A percentile compares a stretch with the other conserved stretches of the same genome.
Conservation (phyloP, 2,797 vertebrate species). For the Microhierax caerulescens region DNA sequence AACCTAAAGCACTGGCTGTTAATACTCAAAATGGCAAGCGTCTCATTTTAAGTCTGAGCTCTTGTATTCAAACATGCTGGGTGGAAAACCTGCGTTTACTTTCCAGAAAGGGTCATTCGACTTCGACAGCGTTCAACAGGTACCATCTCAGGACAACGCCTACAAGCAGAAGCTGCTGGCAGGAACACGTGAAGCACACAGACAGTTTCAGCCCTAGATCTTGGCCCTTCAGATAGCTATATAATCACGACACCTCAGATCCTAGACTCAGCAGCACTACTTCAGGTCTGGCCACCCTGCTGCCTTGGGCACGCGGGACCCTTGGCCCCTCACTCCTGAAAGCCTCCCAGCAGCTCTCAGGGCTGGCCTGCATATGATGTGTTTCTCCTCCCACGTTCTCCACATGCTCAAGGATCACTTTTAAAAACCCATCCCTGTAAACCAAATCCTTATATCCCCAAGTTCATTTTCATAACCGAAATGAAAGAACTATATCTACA, state of each 20-base stretch:
- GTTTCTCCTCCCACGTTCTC: neutral
- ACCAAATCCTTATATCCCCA: neutral
- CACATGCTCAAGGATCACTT: neutral
- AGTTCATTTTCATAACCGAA: neutral
- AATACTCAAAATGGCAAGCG: neutral
- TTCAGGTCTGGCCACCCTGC: neutral
- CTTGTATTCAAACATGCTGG: neutral
- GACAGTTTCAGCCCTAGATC: neutral
- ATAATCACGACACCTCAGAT: neutral
- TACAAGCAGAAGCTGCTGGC: neutral
- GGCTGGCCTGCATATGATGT: neutral
- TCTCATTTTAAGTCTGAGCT: neutral
- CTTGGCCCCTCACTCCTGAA: neutral
- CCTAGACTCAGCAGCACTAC: too few species aligned
- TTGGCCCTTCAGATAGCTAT: neutral
- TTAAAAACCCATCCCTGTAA: neutral
- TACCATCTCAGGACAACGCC: neutral
- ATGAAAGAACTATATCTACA: neutral
- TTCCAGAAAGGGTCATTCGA: neutral
- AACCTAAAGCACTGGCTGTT: neutral
- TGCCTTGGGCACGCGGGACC: neutral
- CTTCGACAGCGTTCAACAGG: neutral
- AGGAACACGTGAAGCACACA: neutral
- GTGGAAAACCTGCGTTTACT: neutral
- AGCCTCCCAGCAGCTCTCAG: neutral